Conservation (phyloP, 2,113 vertebrate genomes). For the Pontoporia blainvillei region DNA sequence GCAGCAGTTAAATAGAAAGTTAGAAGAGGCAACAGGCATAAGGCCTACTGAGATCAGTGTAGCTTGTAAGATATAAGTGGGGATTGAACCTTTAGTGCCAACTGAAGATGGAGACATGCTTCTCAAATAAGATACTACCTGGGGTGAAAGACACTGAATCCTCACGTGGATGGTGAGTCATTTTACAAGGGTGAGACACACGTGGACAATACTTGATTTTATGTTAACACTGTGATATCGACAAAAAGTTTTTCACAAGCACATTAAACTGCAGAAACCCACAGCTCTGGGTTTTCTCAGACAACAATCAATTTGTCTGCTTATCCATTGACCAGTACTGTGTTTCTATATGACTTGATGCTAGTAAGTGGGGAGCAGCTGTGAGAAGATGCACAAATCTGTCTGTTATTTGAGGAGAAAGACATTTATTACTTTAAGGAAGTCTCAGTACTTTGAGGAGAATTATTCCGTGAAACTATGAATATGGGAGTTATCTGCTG, state of each 20-base stretch:
- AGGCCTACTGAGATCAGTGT: neutral
- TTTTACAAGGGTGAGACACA: neutral
- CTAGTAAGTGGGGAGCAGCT: neutral
- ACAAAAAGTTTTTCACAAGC: neutral
- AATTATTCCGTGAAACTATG: neutral
- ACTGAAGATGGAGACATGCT: neutral
- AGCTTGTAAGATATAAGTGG: neutral
- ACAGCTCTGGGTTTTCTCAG: neutral
- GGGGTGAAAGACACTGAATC: neutral
- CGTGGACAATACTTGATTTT: neutral
- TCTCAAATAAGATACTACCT: neutral
- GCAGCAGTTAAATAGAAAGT: slow-evolving; percentile 75
- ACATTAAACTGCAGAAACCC: neutral
- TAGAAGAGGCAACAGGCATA: slow-evolving; percentile 58
- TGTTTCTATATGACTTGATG: neutral
- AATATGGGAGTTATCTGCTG: neutral
- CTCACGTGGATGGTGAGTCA: neutral
- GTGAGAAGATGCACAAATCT: neutral
- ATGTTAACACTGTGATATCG: neutral
- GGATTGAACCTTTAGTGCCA: neutral
- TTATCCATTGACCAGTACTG: neutral
- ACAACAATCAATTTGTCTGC: neutral
- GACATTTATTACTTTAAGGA: neutral
- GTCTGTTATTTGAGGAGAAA: neutral
- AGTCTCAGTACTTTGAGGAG: neutral